These are phyloP conservation scores for Notarius quadriscutis DNA, from an alignment of 2,113 vertebrate genomes.

Conservation along the genomic window DNA sequence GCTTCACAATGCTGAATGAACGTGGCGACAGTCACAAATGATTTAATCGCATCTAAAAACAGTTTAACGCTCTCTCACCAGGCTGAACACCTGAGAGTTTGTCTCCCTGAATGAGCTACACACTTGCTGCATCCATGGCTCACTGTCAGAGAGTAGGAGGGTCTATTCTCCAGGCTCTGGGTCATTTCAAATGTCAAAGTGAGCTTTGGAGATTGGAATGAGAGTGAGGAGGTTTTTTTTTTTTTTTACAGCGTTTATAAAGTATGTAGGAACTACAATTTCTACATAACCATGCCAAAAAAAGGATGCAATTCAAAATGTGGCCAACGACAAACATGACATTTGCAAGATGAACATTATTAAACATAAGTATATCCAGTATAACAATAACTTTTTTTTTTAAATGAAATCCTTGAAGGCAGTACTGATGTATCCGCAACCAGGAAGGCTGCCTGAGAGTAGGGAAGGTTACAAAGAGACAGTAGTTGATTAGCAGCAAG, in stretches of 20 bases:
- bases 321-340: constrained; percentile 45
- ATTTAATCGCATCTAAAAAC: background rate
- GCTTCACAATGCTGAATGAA: background rate
- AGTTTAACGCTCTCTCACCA: background rate
- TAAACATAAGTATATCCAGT: constrained; percentile 56
- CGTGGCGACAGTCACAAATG: background rate
- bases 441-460: constrained; percentile 59
- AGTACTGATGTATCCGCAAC: constrained; percentile 77
- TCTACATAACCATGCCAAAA: constrained; percentile 29
- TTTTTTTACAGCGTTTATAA: constrained; percentile 5
- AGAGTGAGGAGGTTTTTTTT: background rate
- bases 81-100: background rate
- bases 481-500: constrained; percentile 99
- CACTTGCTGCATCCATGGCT: background rate
- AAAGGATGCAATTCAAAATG: constrained; percentile 33
- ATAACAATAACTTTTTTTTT: constrained; percentile 41
- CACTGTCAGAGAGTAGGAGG: constrained; percentile 6
- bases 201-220: constrained; percentile 38
- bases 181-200: constrained; percentile 46
- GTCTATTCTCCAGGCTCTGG: constrained; percentile 47
- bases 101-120: constrained; percentile 14
- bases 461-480: constrained; percentile 93
- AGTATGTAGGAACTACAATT: constrained; percentile 7
- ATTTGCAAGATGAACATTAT: constrained; percentile 56
- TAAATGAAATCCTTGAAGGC: constrained; percentile 66